A percentile compares a stretch with the other conserved stretches of the same genome.
phyloP scores from a whole-genome alignment of 2,797 vertebrate species.

The Channallabes apus region DNA sequence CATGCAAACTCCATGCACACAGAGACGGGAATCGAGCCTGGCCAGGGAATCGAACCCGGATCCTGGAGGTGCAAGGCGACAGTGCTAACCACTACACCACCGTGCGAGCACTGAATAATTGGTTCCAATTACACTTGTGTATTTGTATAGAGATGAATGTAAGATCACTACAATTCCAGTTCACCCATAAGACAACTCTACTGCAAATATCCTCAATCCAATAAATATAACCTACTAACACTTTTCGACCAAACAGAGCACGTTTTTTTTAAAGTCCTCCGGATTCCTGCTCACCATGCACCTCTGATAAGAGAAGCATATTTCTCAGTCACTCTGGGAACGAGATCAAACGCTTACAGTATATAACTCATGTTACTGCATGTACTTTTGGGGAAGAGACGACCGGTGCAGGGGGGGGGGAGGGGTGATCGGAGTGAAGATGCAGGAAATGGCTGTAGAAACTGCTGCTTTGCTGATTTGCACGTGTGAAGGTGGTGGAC shows the following conservation, averaged over 20 bases:
- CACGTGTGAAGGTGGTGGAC: slow-evolving; percentile 7
- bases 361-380: slow-evolving; percentile 17
- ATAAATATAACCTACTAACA: neutral
- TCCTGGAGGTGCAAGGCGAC: no score
- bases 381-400: slow-evolving; percentile 23
- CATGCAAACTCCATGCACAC: no score
- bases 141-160: neutral
- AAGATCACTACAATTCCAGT: neutral
- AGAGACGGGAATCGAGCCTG: no score
- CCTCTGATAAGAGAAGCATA: neutral
- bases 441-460: slow-evolving; percentile 16
- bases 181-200: neutral
- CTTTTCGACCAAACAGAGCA: neutral
- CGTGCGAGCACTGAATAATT: neutral
- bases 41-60: no score
- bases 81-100: no score
- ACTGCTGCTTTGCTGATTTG: neutral
- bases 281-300: neutral
- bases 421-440: slow-evolving; percentile 28
- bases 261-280: neutral
- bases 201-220: neutral
- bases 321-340: slow-evolving; percentile 1
- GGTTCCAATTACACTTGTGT: neutral
- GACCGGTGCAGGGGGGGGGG: slow-evolving; percentile 37
- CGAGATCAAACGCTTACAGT: slow-evolving; percentile 49